Base-by-base conservation (phyloP, 2,797 vertebrate genomes). In the Sorex maritimensis region DNA sequence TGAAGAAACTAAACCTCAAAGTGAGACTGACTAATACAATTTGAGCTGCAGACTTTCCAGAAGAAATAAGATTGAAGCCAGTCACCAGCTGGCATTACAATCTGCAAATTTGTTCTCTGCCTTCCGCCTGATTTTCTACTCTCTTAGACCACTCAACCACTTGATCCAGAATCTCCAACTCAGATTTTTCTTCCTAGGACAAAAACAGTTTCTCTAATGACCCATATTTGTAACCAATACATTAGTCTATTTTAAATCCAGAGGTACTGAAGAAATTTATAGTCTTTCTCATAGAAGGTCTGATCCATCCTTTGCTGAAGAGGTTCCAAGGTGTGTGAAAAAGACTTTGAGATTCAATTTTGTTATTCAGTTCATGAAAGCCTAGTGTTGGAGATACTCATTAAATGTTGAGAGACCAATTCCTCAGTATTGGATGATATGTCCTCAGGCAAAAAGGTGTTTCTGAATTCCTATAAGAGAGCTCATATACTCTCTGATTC, bases 371-470 rank as follows among this genome's bases (percentile, higher is more conserved):
- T 69, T 87, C 89, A 81, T 2, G 38, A 38, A 65, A 81, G 65
- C 30, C 79, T 81, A 10, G 38, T 68, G 26, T 84, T 85, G 21
- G 52, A 75, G 41, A 77, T 84, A 88, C 23, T 87, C 87, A 92
- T 94, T 89, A 81, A 91, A 71, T 52, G 52, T 44, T 41, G 38
- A 71, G 80, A 72, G 34, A 14, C 55, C 87, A 12, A 6, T 73
- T 52, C 49, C 44, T 81, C 80, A 41, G 26, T 67, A 83, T 83
- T 30, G 23, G 73, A 58, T 52, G 26, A 24, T 91, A 72, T 78
- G 80, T 61, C 88, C 34, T 89, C 55, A 49, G 34, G 89, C 87
- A 72, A 82, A 81, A 92, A 23, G 38, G 78, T 30, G 34, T 82
- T 72, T 63, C 90, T 83, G 30, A 92, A 77, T 58, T 52, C 81